Evolutionary conservation across 2,888 invertebrate genomes (phyloP).

Genomic region (Hedya salicella): DNA sequence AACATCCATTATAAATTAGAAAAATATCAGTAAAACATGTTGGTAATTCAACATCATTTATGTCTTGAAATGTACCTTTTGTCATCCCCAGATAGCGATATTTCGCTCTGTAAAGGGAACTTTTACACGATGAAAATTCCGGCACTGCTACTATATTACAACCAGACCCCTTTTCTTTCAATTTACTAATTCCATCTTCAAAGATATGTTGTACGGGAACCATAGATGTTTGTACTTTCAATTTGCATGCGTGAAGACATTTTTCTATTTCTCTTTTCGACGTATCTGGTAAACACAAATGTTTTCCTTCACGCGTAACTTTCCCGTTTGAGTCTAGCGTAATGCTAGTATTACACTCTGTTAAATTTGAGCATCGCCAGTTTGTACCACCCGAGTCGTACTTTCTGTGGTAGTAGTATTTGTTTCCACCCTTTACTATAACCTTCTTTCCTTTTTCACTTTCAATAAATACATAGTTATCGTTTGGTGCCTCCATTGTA

Average conservation of each 20-base stretch:
- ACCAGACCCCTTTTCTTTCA: no score
- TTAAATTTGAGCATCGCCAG: slow-evolving; percentile 1
- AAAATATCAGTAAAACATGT: slow-evolving; percentile 1
- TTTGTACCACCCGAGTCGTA: background rate
- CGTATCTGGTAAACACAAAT: slow-evolving; percentile 6
- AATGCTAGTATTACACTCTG: slow-evolving; percentile 10
- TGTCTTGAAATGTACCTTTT: slow-evolving; percentile 20
- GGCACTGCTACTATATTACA: background rate
- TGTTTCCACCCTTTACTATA: slow-evolving; percentile 2
- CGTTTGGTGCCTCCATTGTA: no score
- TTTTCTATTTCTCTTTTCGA: slow-evolving; percentile 14
- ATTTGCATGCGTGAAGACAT: slow-evolving; percentile 9
- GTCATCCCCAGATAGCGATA: slow-evolving; percentile 27
- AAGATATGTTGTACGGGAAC: no score
- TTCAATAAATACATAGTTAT: no score
- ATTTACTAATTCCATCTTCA: no score
- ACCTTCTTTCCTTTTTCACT: no score
- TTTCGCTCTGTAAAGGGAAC: slow-evolving; percentile 28
- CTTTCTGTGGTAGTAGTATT: slow-evolving; percentile 9
- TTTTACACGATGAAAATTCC: slow-evolving; percentile 18
- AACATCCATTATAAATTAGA: slow-evolving; percentile 25
- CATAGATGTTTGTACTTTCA: no score
- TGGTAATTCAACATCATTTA: slow-evolving; percentile 9
- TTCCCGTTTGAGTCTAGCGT: slow-evolving; percentile 5
- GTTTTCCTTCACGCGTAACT: slow-evolving; percentile 7